These are phyloP conservation scores for Drosophila ercepeae DNA, from an alignment of 1,140 invertebrate genomes.

Conservation along the genomic window DNA sequence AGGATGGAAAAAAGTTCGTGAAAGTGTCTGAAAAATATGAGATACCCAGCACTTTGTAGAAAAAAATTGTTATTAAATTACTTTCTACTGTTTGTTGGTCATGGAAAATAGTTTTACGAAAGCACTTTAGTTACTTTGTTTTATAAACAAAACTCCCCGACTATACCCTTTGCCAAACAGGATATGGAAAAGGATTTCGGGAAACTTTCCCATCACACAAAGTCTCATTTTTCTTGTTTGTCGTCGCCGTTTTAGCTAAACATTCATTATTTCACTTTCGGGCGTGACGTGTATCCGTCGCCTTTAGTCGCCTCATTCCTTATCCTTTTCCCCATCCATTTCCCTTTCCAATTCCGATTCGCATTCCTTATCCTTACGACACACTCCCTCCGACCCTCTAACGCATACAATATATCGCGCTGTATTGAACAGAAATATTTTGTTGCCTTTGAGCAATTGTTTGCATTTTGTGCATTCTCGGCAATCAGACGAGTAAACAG, in stretches of 20 bases:
- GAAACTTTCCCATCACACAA: conserved; percentile 7
- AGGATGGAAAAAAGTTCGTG: neutral
- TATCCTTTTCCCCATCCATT: neutral
- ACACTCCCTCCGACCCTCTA: no score
- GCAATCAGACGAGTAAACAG: conserved; percentile 23
- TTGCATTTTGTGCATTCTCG: conserved; percentile 17
- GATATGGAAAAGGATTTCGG: conserved; percentile 36
- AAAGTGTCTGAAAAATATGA: neutral
- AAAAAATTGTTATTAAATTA: neutral
- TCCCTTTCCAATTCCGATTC: no score
- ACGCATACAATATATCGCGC: no score
- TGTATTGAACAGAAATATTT: conserved; percentile 3
- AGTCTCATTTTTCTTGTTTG: conserved; percentile 49
- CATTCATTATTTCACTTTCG: conserved; percentile 46
- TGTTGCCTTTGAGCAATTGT: conserved; percentile 11
- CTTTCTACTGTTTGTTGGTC: neutral
- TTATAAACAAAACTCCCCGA: neutral
- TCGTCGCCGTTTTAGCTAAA: conserved; percentile 31
- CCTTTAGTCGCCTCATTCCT: neutral
- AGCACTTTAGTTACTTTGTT: neutral
- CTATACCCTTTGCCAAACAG: neutral
- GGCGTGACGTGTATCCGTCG: conserved; percentile 47
- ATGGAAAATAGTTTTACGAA: neutral
- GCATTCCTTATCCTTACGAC: no score
- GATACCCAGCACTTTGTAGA: neutral